These are phyloP conservation scores for Holothuria glaberrima DNA, from an alignment of 35 echinoderm and acorn worm species.

Conservation along the genomic window DNA sequence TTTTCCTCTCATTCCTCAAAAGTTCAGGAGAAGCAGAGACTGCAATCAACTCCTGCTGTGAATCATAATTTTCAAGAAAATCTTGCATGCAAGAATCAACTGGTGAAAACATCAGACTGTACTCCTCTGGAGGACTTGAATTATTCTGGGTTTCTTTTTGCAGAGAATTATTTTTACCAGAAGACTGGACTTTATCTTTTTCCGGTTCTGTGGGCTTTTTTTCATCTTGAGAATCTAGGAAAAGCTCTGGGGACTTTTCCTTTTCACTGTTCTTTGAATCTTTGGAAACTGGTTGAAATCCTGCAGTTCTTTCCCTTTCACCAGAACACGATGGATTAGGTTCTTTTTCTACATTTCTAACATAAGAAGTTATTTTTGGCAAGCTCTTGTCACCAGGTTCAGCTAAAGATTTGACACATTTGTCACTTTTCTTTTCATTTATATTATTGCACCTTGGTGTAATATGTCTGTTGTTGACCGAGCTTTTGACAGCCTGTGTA, in stretches of 20 bases:
- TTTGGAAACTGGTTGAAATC: not conserved
- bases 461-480: too few relatives aligned
- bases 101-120: conserved; percentile 53
- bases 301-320: not conserved
- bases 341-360: not conserved
- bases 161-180: not conserved
- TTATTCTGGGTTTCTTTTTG: not conserved
- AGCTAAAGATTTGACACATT: not conserved
- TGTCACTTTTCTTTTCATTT: not conserved
- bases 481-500: too few relatives aligned
- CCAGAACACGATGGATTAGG: not conserved
- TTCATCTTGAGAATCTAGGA: conserved; percentile 29
- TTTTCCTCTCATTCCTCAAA: not conserved
- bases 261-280: not conserved
- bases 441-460: too few relatives aligned
- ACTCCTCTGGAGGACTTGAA: not conserved
- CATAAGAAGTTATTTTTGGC: not conserved
- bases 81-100: conserved; percentile 75
- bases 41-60: conserved; percentile 70
- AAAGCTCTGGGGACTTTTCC: conserved; percentile 16
- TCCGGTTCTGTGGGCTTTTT: not conserved
- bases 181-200: not conserved
- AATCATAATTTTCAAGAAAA: conserved; percentile 68
- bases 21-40: conserved; percentile 75
- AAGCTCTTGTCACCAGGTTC: not conserved